These are phyloP conservation scores for Phrynosoma platyrhinos DNA, from an alignment of 2,113 vertebrate species.

Conservation along the genomic window DNA sequence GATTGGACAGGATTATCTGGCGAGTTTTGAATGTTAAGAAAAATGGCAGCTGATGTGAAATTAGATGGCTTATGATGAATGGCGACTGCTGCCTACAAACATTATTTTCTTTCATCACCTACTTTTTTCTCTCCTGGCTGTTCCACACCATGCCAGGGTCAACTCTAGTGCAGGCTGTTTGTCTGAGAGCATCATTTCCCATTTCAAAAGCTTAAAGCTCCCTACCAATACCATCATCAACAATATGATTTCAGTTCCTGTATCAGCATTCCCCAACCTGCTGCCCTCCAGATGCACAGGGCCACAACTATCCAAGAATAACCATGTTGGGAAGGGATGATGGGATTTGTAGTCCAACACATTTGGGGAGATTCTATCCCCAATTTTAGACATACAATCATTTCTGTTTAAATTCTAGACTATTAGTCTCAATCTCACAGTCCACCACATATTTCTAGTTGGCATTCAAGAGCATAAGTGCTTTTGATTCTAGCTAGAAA, in stretches of 20 bases:
- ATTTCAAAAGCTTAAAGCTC: slow-evolving; percentile 57
- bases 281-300: background rate
- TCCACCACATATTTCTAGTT: no score
- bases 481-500: no score
- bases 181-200: slow-evolving; percentile 61
- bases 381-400: no score
- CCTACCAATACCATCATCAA: slow-evolving; percentile 66
- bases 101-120: slow-evolving; percentile 51
- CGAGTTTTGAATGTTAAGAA: background rate
- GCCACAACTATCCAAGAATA: background rate
- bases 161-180: slow-evolving; percentile 68
- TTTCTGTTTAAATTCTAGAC: no score
- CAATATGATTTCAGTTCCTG: slow-evolving; percentile 47
- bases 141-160: slow-evolving; percentile 60
- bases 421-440: no score
- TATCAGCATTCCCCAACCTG: slow-evolving; percentile 15
- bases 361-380: no score
- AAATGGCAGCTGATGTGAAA: slow-evolving; percentile 32
- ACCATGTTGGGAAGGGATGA: background rate
- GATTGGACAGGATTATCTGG: background rate
- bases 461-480: no score
- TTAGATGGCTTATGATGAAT: background rate
- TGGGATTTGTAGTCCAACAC: background rate
- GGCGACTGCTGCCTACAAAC: accelerated
- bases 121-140: slow-evolving; percentile 44